These are phyloP conservation scores for Formica aserva DNA, from an alignment of 2,888 invertebrate genomes.

Conservation along the genomic window DNA sequence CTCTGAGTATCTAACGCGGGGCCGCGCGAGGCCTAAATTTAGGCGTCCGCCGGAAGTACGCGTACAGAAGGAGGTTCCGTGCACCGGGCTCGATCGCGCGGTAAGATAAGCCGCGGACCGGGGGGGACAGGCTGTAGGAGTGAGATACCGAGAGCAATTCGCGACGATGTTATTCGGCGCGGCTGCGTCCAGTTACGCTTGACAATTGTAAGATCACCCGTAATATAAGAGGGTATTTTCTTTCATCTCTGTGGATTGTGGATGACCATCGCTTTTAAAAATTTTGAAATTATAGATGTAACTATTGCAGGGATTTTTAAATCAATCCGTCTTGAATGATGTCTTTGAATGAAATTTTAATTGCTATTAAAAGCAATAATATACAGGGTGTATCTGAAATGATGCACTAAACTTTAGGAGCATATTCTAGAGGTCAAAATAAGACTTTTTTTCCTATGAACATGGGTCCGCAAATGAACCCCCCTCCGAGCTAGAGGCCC, in stretches of 20 bases:
- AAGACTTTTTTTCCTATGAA: too few relatives aligned
- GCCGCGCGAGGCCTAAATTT: slow-evolving; percentile 77
- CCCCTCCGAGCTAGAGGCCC: too few relatives aligned
- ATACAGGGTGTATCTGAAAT: background rate
- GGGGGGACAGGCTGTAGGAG: slow-evolving; percentile 26
- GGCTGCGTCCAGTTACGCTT: slow-evolving; percentile 5
- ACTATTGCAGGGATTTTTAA: background rate
- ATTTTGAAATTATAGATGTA: background rate
- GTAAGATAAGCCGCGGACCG: slow-evolving; percentile 60
- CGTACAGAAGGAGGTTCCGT: slow-evolving; percentile 66
- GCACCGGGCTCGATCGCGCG: slow-evolving; percentile 67
- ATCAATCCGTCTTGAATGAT: background rate
- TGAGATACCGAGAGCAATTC: slow-evolving; percentile 18
- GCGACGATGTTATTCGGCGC: slow-evolving; percentile 33
- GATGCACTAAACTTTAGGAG: too few relatives aligned
- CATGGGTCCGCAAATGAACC: too few relatives aligned
- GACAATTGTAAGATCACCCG: background rate
- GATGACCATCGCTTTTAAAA: background rate
- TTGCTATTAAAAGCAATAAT: background rate
- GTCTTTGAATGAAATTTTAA: background rate
- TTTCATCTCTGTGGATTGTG: background rate
- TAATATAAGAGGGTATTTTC: background rate
- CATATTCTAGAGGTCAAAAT: too few relatives aligned
- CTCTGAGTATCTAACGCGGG: slow-evolving; percentile 57
- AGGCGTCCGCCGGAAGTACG: slow-evolving; percentile 78